A percentile compares a stretch with the other conserved stretches of the same genome.
These are phyloP conservation scores for Ichneumoninae sp. DNA, from an alignment of 2,888 invertebrate species.

Conservation along the genomic window DNA sequence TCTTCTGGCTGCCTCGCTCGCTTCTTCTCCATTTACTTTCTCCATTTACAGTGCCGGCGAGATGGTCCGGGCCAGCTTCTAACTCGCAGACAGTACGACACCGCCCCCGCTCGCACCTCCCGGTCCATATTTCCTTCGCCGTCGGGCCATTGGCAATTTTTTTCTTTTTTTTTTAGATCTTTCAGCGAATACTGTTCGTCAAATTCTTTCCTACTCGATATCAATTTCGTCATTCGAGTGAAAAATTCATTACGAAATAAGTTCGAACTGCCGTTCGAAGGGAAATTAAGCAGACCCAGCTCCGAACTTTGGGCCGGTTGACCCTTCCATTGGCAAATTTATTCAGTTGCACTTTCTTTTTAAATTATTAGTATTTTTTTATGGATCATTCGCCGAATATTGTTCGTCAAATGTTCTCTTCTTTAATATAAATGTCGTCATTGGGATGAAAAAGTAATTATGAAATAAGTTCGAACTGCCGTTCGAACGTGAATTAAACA, in stretches of 20 bases:
- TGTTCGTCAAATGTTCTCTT: too few relatives aligned
- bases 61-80: neutral
- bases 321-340: too few relatives aligned
- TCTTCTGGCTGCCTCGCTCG: neutral
- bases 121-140: neutral
- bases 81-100: slow-evolving; percentile 9
- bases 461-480: too few relatives aligned
- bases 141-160: neutral
- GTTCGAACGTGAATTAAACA: too few relatives aligned
- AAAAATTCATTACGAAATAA: neutral
- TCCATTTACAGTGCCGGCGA: neutral
- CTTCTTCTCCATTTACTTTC: slow-evolving; percentile 21
- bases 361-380: too few relatives aligned
- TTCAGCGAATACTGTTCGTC: neutral
- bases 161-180: neutral
- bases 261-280: neutral
- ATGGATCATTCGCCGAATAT: too few relatives aligned
- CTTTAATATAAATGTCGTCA: too few relatives aligned
- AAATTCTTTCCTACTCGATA: neutral
- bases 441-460: too few relatives aligned
- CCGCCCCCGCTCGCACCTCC: neutral
- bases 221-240: neutral
- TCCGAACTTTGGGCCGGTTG: too few relatives aligned
- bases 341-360: too few relatives aligned
- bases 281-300: too few relatives aligned